These are phyloP conservation scores for Bellardia pandia DNA, from an alignment of 2,888 invertebrate species.

Conservation along the genomic window DNA sequence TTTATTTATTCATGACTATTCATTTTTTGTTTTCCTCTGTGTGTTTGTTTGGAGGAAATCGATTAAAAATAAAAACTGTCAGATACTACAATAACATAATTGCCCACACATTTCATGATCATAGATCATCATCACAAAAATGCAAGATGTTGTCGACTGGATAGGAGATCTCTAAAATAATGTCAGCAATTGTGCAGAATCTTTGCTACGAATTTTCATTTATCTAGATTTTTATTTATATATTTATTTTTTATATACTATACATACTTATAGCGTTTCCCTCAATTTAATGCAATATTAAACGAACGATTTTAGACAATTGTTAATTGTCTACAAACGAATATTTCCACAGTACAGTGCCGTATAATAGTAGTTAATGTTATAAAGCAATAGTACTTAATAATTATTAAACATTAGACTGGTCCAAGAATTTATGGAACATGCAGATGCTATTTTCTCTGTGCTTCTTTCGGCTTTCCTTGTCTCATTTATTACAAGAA, in stretches of 20 bases:
- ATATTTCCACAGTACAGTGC: too few species aligned
- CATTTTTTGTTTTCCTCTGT: slow-evolving; percentile 7
- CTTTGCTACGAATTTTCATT: slow-evolving; percentile 43
- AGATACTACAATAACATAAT: slow-evolving; percentile 55
- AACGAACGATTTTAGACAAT: neutral
- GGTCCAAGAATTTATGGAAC: too few species aligned
- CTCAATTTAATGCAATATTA: slow-evolving; percentile 4
- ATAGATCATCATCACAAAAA: slow-evolving; percentile 64
- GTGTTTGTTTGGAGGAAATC: slow-evolving; percentile 43
- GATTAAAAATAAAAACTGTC: slow-evolving; percentile 46
- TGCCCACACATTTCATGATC: slow-evolving; percentile 72
- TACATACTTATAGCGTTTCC: neutral
- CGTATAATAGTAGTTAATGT: too few species aligned
- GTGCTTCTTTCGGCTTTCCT: too few species aligned
- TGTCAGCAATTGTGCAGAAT: slow-evolving; percentile 52
- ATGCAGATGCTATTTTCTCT: too few species aligned
- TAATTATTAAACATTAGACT: too few species aligned
- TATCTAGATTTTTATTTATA: slow-evolving; percentile 39
- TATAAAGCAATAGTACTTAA: neutral
- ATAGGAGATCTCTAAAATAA: slow-evolving; percentile 49
- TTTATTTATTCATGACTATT: slow-evolving; percentile 31
- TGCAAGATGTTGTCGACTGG: slow-evolving; percentile 54
- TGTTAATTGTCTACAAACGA: slow-evolving; percentile 1
- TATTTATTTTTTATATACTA: neutral
- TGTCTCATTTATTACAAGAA: too few species aligned